Percentiles rank a stretch among this genome's conserved stretches.
These are phyloP conservation scores for Cottoperca gobio DNA, from an alignment of 2,797 vertebrate genomes.

Conservation along the genomic window DNA sequence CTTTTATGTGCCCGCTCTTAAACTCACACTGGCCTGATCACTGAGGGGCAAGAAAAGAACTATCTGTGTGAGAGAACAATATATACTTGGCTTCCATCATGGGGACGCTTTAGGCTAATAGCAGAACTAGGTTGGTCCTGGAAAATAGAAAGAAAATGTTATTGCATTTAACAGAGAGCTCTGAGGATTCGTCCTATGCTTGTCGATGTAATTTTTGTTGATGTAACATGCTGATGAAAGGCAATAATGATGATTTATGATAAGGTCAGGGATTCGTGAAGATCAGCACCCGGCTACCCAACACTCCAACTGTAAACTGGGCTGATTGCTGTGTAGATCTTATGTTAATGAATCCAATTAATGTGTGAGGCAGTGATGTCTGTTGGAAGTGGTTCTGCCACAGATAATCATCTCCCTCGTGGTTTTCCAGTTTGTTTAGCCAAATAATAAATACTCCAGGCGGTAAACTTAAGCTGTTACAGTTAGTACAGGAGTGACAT, in stretches of 20 bases:
- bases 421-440: conserved; percentile 30
- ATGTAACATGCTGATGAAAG: conserved; percentile 63
- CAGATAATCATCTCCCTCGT: conserved; percentile 26
- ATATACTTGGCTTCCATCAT: conserved; percentile 60
- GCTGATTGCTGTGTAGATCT: conserved; percentile 52
- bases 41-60: conserved; percentile 49
- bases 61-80: conserved; percentile 46
- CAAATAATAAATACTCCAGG: conserved; percentile 26
- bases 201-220: conserved; percentile 43
- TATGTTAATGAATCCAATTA: conserved; percentile 64
- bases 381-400: conserved; percentile 51
- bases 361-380: conserved; percentile 34
- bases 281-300: conserved; percentile 35
- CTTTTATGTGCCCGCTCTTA: conserved; percentile 70
- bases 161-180: conserved; percentile 69
- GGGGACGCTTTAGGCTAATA: conserved; percentile 70
- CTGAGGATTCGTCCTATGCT: conserved; percentile 49
- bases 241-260: conserved; percentile 60
- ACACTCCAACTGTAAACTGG: conserved; percentile 32
- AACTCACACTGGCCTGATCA: conserved; percentile 51
- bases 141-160: conserved; percentile 55
- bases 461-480: conserved; percentile 13
- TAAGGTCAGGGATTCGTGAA: conserved; percentile 54
- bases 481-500: conserved; percentile 11
- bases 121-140: conserved; percentile 64